A percentile compares a stretch with the other conserved stretches of the same genome.
Evolutionary conservation across 2,113 vertebrate genomes (phyloP).

Genomic region (Microcebus jonahi): DNA sequence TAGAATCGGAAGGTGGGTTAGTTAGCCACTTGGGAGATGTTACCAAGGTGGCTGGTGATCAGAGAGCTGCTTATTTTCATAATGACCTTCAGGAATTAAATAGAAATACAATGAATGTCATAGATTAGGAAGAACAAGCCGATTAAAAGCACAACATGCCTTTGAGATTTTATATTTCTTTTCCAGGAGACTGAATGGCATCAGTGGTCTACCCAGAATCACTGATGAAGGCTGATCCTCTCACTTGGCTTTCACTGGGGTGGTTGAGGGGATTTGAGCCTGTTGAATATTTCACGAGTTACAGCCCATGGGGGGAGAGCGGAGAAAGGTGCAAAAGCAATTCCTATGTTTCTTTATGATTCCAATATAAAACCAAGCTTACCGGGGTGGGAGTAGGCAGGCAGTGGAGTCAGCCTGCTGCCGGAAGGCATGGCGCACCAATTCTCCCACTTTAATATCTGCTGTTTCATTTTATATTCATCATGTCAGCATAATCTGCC

Average conservation of each 20-base stretch:
- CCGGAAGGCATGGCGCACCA: conserved; percentile 80
- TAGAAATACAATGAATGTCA: conserved; percentile 81
- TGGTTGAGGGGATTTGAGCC: conserved; percentile 49
- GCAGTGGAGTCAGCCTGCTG: conserved; percentile 49
- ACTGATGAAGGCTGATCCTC: conserved; percentile 64
- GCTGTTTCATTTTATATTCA: conserved; percentile 88
- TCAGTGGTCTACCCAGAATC: conserved; percentile 55
- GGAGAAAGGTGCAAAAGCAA: conserved; percentile 76
- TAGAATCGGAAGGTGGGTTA: conserved; percentile 16
- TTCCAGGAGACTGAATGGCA: conserved; percentile 60
- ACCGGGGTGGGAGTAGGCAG: neutral
- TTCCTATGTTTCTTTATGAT: conserved; percentile 73
- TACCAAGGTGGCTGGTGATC: conserved; percentile 50
- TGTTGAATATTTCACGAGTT: conserved; percentile 72
- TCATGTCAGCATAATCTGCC: conserved; percentile 88
- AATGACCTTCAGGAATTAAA: conserved; percentile 84
- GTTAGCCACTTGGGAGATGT: conserved; percentile 22
- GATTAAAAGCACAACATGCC: conserved; percentile 81
- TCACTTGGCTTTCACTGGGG: neutral
- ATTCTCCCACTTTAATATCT: conserved; percentile 87
- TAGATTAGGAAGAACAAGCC: conserved; percentile 85
- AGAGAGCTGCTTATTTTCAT: conserved; percentile 82
- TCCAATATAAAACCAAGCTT: conserved; percentile 50
- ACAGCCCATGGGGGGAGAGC: conserved; percentile 58
- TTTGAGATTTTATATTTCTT: conserved; percentile 67